phyloP scores from a whole-genome alignment of 2,888 invertebrate genomes.

The Hypolimnas misippus region DNA sequence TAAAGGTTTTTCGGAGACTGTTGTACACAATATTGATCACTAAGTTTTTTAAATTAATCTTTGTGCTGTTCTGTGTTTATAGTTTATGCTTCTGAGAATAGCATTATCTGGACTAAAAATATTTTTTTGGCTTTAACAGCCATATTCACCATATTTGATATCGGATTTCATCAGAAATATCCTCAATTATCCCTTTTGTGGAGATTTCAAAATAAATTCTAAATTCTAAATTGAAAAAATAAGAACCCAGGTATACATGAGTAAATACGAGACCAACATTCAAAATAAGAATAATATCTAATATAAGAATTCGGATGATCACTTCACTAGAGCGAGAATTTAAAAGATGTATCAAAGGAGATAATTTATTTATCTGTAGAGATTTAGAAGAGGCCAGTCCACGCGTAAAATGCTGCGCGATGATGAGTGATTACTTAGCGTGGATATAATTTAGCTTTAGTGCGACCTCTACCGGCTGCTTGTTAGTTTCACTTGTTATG shows the following conservation, averaged over 20 bases:
- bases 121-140: too few species aligned
- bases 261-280: background rate
- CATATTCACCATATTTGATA: too few species aligned
- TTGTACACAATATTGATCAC: too few species aligned
- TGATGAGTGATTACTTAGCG: slow-evolving; percentile 70
- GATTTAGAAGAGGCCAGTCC: slow-evolving; percentile 44
- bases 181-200: too few species aligned
- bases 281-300: background rate
- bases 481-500: slow-evolving; percentile 81
- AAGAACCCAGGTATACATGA: background rate
- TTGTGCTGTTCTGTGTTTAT: too few species aligned
- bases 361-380: slow-evolving; percentile 28
- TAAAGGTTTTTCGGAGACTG: too few species aligned
- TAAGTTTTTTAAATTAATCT: too few species aligned
- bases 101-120: too few species aligned
- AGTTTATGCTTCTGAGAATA: too few species aligned
- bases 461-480: slow-evolving; percentile 71
- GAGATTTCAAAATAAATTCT: too few species aligned
- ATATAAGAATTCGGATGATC: slow-evolving; percentile 1
- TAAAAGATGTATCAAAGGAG: slow-evolving; percentile 10
- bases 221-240: background rate
- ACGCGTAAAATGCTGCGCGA: slow-evolving; percentile 52
- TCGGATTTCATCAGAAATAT: too few species aligned
- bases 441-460: slow-evolving; percentile 76
- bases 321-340: slow-evolving; percentile 8